These are phyloP conservation scores for Melipona bicolor DNA, from an alignment of 2,888 invertebrate species.

Conservation along the genomic window DNA sequence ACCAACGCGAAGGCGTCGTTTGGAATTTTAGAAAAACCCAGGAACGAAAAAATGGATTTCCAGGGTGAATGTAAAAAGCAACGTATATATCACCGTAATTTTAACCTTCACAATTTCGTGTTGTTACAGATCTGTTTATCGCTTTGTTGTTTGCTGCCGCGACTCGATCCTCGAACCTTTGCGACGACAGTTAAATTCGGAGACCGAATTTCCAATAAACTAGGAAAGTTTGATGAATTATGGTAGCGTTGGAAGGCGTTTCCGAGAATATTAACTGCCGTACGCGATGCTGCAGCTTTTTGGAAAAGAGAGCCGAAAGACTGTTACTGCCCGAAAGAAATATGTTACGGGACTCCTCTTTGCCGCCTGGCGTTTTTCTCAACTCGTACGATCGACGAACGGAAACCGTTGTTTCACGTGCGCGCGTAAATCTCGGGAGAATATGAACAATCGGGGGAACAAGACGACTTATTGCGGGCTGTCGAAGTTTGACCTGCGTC, in stretches of 20 bases:
- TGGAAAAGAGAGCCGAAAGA: constrained; percentile 71
- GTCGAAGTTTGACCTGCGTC: constrained; percentile 69
- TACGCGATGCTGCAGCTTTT: constrained; percentile 33
- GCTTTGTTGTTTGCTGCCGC: too few relatives aligned
- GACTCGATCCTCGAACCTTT: too few relatives aligned
- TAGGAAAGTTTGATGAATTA: constrained; percentile 63
- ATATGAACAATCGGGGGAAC: constrained; percentile 30
- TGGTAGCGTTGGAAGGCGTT: constrained; percentile 64
- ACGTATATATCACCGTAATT: too few relatives aligned
- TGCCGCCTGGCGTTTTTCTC: constrained; percentile 45
- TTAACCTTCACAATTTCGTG: too few relatives aligned
- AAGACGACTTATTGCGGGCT: constrained; percentile 54
- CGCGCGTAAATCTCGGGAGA: background rate
- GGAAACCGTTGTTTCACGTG: constrained; percentile 2
- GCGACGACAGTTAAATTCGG: too few relatives aligned
- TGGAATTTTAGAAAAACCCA: constrained; percentile 29
- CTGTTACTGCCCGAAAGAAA: constrained; percentile 65
- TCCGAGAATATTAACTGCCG: constrained; percentile 59
- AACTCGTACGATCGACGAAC: constrained; percentile 26
- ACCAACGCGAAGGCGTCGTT: background rate
- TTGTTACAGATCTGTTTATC: too few relatives aligned
- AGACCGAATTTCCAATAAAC: too few relatives aligned
- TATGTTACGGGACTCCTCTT: constrained; percentile 58
- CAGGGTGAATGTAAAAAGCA: too few relatives aligned
- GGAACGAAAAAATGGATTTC: too few relatives aligned